phyloP scores from a whole-genome alignment of 2,113 vertebrate genomes.

The Takifugu flavidus region DNA sequence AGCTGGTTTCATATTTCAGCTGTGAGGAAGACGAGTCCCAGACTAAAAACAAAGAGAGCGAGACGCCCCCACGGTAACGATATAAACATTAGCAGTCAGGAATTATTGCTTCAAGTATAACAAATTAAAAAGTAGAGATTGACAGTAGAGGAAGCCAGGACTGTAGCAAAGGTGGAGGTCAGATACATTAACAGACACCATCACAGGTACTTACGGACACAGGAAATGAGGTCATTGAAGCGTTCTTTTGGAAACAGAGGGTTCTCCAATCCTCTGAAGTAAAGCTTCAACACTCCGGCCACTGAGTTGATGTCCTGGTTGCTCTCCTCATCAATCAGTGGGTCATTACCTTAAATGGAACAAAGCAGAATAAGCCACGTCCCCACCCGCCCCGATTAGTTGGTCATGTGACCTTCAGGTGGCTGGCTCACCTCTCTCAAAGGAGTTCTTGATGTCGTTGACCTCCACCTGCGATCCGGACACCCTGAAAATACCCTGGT shows the following conservation, averaged over 20 bases:
- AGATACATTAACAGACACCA: constrained; percentile 10
- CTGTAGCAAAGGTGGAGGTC: not conserved
- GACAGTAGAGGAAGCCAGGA: too few species aligned
- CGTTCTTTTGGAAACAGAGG: constrained; percentile 97
- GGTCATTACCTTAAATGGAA: constrained; percentile 88
- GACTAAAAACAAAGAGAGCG: constrained; percentile 11
- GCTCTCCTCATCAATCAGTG: constrained; percentile 94
- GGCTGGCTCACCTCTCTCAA: constrained; percentile 88
- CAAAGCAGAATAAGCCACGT: not conserved
- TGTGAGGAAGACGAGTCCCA: constrained; percentile 25
- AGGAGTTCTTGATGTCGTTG: constrained; percentile 99
- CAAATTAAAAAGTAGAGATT: too few species aligned
- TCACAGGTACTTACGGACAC: constrained; percentile 86
- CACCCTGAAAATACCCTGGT: constrained; percentile 97
- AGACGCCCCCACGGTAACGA: not conserved
- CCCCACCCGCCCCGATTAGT: too few species aligned
- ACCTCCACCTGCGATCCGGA: constrained; percentile 98
- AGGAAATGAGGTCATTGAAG: constrained; percentile 97
- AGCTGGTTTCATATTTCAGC: not conserved
- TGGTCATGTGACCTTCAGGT: not conserved
- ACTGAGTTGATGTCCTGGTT: constrained; percentile 99
- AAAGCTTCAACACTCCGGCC: constrained; percentile 95
- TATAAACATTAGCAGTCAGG: too few species aligned
- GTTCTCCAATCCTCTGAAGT: constrained; percentile 97
- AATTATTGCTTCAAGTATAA: too few species aligned